Evolutionary conservation across 2,888 invertebrate species (phyloP).

Genomic region (Caenorhabditis afra): DNA sequence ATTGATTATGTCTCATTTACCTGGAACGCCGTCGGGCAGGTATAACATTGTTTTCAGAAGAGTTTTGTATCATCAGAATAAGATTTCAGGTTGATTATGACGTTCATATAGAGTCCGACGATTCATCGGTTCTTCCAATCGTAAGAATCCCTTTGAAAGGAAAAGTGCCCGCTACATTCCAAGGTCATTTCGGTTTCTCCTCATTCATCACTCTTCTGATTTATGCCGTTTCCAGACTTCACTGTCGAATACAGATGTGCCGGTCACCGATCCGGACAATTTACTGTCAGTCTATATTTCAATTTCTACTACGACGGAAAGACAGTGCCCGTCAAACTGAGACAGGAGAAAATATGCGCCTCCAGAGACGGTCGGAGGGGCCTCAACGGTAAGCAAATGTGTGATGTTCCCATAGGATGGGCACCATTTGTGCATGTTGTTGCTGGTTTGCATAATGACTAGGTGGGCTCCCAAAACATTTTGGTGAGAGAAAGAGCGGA

Average conservation of each 20-base stretch:
- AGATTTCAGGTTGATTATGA: conserved; percentile 65
- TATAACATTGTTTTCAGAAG: conserved; percentile 19
- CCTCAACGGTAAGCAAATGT: conserved; percentile 44
- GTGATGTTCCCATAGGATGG: conserved; percentile 1
- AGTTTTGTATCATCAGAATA: conserved; percentile 11
- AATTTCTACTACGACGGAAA: conserved; percentile 65
- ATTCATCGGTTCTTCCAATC: conserved; percentile 78
- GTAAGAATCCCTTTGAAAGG: conserved; percentile 73
- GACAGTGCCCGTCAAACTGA: conserved; percentile 60
- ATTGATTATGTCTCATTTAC: conserved; percentile 75
- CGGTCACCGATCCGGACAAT: conserved; percentile 78
- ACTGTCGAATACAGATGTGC: conserved; percentile 78
- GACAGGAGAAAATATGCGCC: conserved; percentile 70
- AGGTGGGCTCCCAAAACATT: conserved; percentile 24
- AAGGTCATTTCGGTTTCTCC: conserved; percentile 61
- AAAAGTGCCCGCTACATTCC: conserved; percentile 69
- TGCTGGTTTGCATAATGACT: conserved; percentile 1
- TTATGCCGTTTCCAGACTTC: conserved; percentile 68
- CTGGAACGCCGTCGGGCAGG: conserved; percentile 71
- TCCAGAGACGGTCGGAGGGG: conserved; percentile 65
- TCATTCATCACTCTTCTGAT: conserved; percentile 20
- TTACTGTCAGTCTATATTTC: conserved; percentile 70
- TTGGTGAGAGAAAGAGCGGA: conserved; percentile 13
- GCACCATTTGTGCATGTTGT: background rate
- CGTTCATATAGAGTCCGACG: conserved; percentile 72